phyloP scores from a whole-genome alignment of 1,140 invertebrate species.

The Anadara kagoshimensis region DNA sequence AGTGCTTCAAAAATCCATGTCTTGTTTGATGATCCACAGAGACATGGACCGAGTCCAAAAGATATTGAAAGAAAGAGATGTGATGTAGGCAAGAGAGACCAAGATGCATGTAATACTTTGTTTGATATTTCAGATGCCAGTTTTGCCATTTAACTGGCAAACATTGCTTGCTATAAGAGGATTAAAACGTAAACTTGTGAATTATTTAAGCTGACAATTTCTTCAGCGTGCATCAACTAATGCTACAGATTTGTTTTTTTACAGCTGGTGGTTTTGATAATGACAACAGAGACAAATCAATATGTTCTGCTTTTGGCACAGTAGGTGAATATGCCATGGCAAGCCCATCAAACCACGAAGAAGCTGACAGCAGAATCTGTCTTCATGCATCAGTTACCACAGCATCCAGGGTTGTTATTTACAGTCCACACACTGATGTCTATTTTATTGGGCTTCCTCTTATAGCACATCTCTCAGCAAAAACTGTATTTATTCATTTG shows the following conservation, averaged over 20 bases:
- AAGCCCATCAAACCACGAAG: not conserved
- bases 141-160: constrained; percentile 1
- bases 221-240: not conserved
- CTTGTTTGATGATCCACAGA: constrained; percentile 6
- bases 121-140: not conserved
- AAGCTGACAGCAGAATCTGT: constrained; percentile 6
- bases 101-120: constrained; percentile 1
- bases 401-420: constrained; percentile 7
- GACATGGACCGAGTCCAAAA: constrained; percentile 5
- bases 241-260: constrained; percentile 3
- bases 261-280: constrained; percentile 18
- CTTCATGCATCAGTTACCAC: constrained; percentile 3
- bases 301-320: too few species aligned
- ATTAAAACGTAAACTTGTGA: not conserved
- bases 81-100: not conserved
- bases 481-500: not conserved
- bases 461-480: not conserved
- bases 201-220: not conserved
- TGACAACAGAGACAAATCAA: not conserved
- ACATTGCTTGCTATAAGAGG: not conserved
- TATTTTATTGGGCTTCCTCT: constrained; percentile 5
- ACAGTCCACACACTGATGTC: constrained; percentile 12
- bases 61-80: not conserved
- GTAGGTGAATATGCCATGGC: not conserved
- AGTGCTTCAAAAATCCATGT: not conserved